A percentile compares a stretch with the other conserved stretches of the same genome.
Conservation (phyloP, 2,797 vertebrate genomes). For the Hippocampus kuda region DNA sequence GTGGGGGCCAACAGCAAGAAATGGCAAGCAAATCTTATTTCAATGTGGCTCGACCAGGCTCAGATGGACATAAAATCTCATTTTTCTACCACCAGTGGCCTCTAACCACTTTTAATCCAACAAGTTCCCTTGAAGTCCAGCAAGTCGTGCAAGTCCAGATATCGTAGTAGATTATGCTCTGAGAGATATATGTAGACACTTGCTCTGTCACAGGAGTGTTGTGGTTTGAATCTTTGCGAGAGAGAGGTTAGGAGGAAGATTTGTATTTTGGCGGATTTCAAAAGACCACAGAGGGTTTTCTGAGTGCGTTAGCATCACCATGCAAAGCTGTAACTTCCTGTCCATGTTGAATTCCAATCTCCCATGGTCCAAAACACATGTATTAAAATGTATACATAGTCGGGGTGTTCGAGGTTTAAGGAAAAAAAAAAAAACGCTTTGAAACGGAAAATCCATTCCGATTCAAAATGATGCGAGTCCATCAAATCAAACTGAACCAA, state of each 20-base stretch:
- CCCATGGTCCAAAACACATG: too few relatives aligned
- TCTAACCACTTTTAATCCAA: constrained; percentile 38
- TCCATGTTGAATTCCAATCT: background rate
- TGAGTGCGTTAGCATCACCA: background rate
- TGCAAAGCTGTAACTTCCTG: background rate
- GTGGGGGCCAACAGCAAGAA: constrained; percentile 40
- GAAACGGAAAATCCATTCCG: too few relatives aligned
- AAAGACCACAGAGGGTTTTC: background rate
- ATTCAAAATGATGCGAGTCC: too few relatives aligned
- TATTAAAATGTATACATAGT: too few relatives aligned
- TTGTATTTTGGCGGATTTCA: background rate
- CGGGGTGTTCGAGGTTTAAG: too few relatives aligned
- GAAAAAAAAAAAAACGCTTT: too few relatives aligned
- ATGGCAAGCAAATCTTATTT: constrained; percentile 49
- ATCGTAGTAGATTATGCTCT: too few relatives aligned
- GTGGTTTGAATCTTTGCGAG: too few relatives aligned
- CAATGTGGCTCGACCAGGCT: constrained; percentile 24
- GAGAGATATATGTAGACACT: too few relatives aligned
- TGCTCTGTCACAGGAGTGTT: too few relatives aligned
- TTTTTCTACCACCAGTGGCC: constrained; percentile 28
- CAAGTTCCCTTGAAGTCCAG: too few relatives aligned
- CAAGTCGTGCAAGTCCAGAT: background rate
- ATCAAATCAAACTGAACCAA: too few relatives aligned
- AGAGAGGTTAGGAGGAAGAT: background rate
- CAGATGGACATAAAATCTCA: constrained; percentile 42